Evolutionary conservation across 2,113 vertebrate species (phyloP).

Genomic region (Microtus pennsylvanicus): DNA sequence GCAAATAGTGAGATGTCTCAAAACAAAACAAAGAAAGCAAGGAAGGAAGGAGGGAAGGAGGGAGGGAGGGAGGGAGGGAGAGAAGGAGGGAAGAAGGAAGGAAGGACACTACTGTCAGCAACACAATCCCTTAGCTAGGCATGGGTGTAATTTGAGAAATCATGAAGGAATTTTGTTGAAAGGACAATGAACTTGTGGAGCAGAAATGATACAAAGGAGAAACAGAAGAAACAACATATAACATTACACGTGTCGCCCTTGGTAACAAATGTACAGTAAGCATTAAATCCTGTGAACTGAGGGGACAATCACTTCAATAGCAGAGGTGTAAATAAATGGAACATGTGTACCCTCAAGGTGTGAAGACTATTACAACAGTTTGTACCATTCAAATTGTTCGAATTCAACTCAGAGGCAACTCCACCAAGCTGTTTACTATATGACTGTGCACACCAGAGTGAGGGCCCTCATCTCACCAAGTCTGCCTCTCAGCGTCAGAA

Average conservation of each 20-base stretch:
- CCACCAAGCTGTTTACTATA: background rate
- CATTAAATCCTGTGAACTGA: constrained; percentile 8
- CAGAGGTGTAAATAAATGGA: background rate
- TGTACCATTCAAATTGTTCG: background rate
- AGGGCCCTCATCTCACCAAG: background rate
- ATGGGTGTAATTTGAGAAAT: constrained; percentile 54
- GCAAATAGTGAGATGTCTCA: background rate
- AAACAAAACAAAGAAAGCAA: background rate
- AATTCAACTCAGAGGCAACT: constrained; percentile 3
- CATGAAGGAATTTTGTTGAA: constrained; percentile 59
- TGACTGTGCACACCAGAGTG: background rate
- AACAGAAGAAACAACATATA: constrained; percentile 6
- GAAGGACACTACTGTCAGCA: background rate
- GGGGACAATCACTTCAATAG: background rate
- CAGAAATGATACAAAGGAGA: constrained; percentile 42
- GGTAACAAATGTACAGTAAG: background rate
- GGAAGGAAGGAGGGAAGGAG: background rate
- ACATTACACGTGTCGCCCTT: background rate
- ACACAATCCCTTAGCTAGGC: constrained; percentile 34
- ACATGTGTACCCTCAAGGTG: background rate
- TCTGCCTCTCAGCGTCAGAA: background rate
- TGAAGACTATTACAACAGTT: background rate
- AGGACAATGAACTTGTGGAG: constrained; percentile 45
- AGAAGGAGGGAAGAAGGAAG: background rate
- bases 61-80: too few relatives aligned